These are phyloP conservation scores for Aphelinus certus DNA, from an alignment of 1,140 invertebrate genomes.

Conservation along the genomic window DNA sequence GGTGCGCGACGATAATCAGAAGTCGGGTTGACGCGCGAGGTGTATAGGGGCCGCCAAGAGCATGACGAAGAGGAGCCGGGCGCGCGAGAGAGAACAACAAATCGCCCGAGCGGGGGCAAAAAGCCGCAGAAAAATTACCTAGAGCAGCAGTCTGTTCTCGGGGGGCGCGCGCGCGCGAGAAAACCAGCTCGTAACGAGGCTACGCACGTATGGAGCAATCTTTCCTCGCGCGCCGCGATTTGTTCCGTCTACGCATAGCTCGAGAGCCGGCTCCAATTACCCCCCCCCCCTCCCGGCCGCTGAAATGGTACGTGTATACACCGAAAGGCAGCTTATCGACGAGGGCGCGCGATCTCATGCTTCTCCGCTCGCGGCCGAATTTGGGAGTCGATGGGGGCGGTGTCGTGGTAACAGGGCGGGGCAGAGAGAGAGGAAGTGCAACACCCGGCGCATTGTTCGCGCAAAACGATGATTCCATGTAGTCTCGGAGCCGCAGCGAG, in stretches of 20 bases:
- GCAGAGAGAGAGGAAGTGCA: background rate
- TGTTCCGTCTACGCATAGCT: background rate
- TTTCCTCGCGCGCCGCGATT: background rate
- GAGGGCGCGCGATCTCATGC: too few relatives aligned
- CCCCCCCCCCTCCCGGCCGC: too few relatives aligned
- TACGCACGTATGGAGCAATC: constrained; percentile 14
- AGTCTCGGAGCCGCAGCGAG: background rate
- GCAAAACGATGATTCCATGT: constrained; percentile 30
- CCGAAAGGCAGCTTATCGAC: too few relatives aligned
- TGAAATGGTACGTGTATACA: too few relatives aligned
- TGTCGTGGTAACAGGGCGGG: background rate
- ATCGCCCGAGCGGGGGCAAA: constrained; percentile 8
- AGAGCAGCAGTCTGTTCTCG: constrained; percentile 7
- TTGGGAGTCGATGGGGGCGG: background rate
- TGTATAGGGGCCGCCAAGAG: background rate
- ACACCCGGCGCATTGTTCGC: background rate
- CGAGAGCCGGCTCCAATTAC: too few relatives aligned
- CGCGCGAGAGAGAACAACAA: constrained; percentile 7
- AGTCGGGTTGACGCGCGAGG: too few relatives aligned
- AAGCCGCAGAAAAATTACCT: constrained; percentile 17
- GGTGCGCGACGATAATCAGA: too few relatives aligned
- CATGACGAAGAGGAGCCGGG: background rate
- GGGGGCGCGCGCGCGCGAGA: background rate
- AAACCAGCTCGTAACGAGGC: constrained; percentile 24
- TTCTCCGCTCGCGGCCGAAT: too few relatives aligned